phyloP scores from a whole-genome alignment of 2,797 vertebrate genomes.

The Pristis pectinata region DNA sequence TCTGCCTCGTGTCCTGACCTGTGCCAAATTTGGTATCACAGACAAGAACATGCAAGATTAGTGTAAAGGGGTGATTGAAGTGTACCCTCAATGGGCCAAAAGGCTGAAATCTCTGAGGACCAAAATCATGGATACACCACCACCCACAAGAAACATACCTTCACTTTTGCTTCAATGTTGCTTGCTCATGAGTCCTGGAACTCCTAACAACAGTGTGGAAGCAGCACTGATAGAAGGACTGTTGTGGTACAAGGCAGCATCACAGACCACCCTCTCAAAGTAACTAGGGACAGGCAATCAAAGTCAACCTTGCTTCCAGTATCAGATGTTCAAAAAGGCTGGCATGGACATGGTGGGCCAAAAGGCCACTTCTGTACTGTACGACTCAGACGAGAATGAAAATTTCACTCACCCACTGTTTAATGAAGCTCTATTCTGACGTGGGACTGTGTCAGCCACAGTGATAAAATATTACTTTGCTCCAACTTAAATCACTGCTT shows the following conservation, averaged over 20 bases:
- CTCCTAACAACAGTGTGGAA: not conserved
- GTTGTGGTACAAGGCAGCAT: not conserved
- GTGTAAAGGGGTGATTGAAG: too few species aligned
- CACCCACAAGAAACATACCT: not conserved
- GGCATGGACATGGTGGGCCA: too few species aligned
- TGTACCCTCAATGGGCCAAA: too few species aligned
- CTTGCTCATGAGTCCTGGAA: not conserved
- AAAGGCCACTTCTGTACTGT: too few species aligned
- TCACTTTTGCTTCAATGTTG: not conserved
- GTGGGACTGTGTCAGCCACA: too few species aligned
- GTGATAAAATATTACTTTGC: not conserved
- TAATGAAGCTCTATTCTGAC: not conserved
- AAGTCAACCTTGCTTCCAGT: not conserved
- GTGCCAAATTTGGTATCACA: not conserved
- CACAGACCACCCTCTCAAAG: not conserved
- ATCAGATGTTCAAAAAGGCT: too few species aligned
- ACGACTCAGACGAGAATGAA: not conserved
- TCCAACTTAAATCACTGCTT: not conserved
- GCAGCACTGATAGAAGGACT: too few species aligned
- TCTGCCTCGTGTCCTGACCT: not conserved
- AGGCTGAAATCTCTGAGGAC: too few species aligned
- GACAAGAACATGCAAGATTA: not conserved
- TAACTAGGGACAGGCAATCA: not conserved
- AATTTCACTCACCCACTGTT: not conserved
- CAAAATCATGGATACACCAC: not conserved